Percentiles rank a stretch among this genome's conserved stretches.
phyloP scores from a whole-genome alignment of 2,888 invertebrate species.

The Vandiemenella viatica region DNA sequence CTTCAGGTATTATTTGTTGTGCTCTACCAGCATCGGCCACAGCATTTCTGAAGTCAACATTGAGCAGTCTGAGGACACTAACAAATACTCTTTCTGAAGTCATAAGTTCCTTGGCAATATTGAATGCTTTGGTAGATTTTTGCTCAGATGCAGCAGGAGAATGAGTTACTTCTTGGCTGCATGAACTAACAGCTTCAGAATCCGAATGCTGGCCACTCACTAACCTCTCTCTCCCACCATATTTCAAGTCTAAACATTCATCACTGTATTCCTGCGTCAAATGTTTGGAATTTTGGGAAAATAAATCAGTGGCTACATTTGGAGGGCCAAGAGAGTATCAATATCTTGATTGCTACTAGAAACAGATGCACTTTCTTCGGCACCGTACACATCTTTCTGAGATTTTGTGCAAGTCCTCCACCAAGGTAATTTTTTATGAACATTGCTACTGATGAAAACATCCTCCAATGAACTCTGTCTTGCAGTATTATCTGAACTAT shows the following conservation, averaged over 20 bases:
- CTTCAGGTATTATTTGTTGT: conserved; percentile 27
- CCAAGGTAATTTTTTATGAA: conserved; percentile 19
- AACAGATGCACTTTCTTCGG: too few relatives aligned
- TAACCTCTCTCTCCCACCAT: conserved; percentile 17
- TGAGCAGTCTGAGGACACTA: conserved; percentile 35
- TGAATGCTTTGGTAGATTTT: conserved; percentile 28
- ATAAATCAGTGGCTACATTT: background rate
- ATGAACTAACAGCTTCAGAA: conserved; percentile 10
- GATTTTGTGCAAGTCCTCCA: conserved; percentile 24
- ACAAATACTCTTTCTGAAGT: conserved; percentile 39
- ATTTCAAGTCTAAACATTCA: too few relatives aligned
- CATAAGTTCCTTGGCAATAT: conserved; percentile 36
- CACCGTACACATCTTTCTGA: too few relatives aligned
- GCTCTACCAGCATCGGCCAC: conserved; percentile 23
- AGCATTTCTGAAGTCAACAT: conserved; percentile 32
- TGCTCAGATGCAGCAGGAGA: conserved; percentile 17
- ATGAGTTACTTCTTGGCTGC: conserved; percentile 1
- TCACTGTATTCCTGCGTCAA: conserved; percentile 6
- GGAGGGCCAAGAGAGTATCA: too few relatives aligned
- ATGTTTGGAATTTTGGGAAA: conserved; percentile 6
- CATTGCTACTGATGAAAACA: conserved; percentile 8
- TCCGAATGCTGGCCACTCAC: conserved; percentile 16
- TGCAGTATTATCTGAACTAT: conserved; percentile 12
- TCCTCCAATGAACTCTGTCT: conserved; percentile 13
- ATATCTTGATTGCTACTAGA: too few relatives aligned